A percentile compares a stretch with the other conserved stretches of the same genome.
Conservation (phyloP, 1,140 invertebrate genomes). For the Pseudobourletiella spinata region DNA sequence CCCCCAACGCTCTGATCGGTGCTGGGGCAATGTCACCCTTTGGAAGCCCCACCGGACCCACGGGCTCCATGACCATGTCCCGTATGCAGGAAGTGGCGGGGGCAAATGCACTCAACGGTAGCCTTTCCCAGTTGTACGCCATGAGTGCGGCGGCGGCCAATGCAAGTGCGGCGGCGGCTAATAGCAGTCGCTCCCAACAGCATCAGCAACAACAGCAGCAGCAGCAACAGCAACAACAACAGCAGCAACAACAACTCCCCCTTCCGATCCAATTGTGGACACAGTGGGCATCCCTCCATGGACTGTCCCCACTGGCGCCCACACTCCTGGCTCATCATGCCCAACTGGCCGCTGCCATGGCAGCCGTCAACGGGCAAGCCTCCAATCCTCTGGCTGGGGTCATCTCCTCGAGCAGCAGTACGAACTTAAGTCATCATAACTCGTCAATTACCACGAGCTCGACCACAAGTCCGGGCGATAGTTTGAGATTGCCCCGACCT, state of each 20-base stretch:
- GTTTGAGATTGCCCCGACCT: constrained; percentile 44
- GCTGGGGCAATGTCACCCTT: constrained; percentile 11
- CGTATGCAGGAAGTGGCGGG: constrained; percentile 30
- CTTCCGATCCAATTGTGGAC: constrained; percentile 40
- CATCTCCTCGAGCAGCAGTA: background rate
- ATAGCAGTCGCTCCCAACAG: constrained; percentile 1
- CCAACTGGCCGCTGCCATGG: constrained; percentile 31
- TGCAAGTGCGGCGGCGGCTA: constrained; percentile 5
- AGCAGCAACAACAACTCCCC: constrained; percentile 23
- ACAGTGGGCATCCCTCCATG: constrained; percentile 40
- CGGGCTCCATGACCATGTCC: constrained; percentile 24
- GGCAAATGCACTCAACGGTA: constrained; percentile 35
- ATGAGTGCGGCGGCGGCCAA: constrained; percentile 33
- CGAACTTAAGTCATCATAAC: constrained; percentile 50
- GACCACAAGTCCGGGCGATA: constrained; percentile 40
- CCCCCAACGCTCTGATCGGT: constrained; percentile 17
- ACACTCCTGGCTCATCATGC: constrained; percentile 34
- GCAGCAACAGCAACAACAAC: background rate
- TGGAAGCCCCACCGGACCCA: constrained; percentile 20
- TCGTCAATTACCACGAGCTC: constrained; percentile 44
- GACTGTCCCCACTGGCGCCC: constrained; percentile 31
- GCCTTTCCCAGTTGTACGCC: constrained; percentile 36
- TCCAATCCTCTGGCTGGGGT: constrained; percentile 1
- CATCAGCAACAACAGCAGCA: background rate
- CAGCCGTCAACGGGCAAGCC: constrained; percentile 6